Percentiles rank a stretch among this genome's conserved stretches.
These are phyloP conservation scores for Campylorhamphus procurvoides DNA, from an alignment of 2,113 vertebrate genomes.

Conservation along the genomic window DNA sequence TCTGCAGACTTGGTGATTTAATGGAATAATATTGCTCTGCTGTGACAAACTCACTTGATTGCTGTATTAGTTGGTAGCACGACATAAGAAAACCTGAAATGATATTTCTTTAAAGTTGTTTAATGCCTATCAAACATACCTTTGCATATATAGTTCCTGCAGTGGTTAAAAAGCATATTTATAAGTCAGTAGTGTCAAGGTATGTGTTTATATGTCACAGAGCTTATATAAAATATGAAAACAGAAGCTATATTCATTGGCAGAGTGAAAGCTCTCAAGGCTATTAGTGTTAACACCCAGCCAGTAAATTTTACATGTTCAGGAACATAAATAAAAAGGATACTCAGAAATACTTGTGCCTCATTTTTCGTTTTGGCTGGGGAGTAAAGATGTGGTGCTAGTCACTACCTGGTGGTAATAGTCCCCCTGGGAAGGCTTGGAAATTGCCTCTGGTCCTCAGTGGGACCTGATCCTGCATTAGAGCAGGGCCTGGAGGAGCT, in stretches of 20 bases:
- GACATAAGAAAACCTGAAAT: background rate
- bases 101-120: constrained; percentile 11
- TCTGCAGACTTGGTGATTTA: background rate
- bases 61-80: background rate
- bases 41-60: background rate
- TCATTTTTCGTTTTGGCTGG: constrained; percentile 23
- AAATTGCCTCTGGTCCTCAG: background rate
- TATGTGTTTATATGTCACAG: constrained; percentile 61
- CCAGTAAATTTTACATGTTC: constrained; percentile 44
- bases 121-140: constrained; percentile 8
- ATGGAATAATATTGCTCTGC: background rate
- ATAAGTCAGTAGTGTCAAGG: constrained; percentile 28
- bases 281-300: constrained; percentile 52
- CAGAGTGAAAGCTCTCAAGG: constrained; percentile 47
- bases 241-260: constrained; percentile 63
- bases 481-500: background rate
- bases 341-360: constrained; percentile 31
- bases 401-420: background rate
- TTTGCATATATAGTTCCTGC: constrained; percentile 24
- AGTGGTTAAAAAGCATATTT: constrained; percentile 24
- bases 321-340: constrained; percentile 26
- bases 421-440: background rate
- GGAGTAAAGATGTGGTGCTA: background rate
- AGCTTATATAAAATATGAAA: constrained; percentile 50
- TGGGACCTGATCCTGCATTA: background rate